Evolutionary conservation across 2,888 invertebrate species (phyloP).

Genomic region (Folsomia candida): DNA sequence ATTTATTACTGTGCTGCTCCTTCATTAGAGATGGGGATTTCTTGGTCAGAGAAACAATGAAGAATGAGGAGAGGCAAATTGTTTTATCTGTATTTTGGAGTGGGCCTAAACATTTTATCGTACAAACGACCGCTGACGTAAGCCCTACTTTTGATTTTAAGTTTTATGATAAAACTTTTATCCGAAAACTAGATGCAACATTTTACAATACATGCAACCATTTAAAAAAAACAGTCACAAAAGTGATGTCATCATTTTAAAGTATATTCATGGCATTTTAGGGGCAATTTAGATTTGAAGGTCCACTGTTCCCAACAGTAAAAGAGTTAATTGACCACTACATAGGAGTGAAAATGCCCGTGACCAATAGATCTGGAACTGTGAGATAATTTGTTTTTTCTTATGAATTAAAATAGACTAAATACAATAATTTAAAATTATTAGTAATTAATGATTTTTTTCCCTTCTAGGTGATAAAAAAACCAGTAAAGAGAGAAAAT

Average conservation of each 20-base stretch:
- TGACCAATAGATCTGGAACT: conserved; percentile 89
- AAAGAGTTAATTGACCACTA: conserved; percentile 88
- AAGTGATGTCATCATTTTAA: no score
- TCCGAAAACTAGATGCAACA: no score
- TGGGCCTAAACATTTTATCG: conserved; percentile 94
- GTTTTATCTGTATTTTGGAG: conserved; percentile 95
- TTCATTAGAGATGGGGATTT: conserved; percentile 82
- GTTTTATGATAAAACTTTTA: no score
- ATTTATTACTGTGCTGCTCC: neutral
- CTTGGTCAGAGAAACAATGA: conserved; percentile 85
- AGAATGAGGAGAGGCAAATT: conserved; percentile 87
- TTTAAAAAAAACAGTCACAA: neutral
- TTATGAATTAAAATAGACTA: no score
- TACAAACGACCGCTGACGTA: conserved; percentile 89
- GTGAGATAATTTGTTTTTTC: no score
- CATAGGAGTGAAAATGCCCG: conserved; percentile 77
- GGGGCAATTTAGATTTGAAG: conserved; percentile 92
- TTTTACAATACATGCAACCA: conserved; percentile 11
- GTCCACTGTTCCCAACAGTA: conserved; percentile 88
- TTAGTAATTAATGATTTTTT: no score
- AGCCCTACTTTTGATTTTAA: conserved; percentile 46
- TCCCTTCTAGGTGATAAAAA: no score
- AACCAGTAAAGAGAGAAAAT: conserved; percentile 81
- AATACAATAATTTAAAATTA: no score
- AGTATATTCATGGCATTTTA: conserved; percentile 54